Conservation (phyloP, 2,888 invertebrate genomes). For the Coleophora deauratella region DNA sequence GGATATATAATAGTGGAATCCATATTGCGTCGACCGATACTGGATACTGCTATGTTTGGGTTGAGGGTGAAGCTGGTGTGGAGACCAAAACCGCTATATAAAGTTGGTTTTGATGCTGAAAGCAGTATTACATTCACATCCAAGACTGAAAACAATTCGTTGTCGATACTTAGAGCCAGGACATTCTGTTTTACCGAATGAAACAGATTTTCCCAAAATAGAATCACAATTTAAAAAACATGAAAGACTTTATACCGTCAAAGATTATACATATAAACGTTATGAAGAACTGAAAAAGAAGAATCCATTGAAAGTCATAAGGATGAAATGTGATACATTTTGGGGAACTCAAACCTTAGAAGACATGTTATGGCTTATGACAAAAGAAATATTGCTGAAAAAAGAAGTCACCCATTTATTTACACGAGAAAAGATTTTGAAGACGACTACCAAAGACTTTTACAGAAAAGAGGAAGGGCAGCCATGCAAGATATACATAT, state of each 20-base stretch:
- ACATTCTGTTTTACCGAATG: conserved; percentile 4
- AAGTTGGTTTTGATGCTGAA: conserved; percentile 5
- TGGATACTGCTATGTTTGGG: conserved; percentile 12
- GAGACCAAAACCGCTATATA: conserved; percentile 7
- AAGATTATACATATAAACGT: conserved; percentile 1
- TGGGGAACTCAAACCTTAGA: conserved; percentile 1
- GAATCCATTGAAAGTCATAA: conserved; percentile 2
- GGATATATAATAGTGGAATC: conserved; percentile 15
- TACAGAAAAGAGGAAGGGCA: conserved; percentile 3
- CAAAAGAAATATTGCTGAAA: conserved; percentile 6
- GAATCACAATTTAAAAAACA: conserved; percentile 1
- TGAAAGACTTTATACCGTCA: neutral
- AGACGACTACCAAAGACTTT: neutral
- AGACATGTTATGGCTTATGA: conserved; percentile 2
- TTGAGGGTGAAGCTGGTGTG: conserved; percentile 15
- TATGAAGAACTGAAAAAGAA: neutral
- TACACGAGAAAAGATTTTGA: neutral
- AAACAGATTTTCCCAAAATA: conserved; percentile 5
- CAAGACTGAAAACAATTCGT: neutral
- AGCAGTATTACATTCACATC: neutral
- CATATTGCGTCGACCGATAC: conserved; percentile 10
- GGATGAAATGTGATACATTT: conserved; percentile 3
- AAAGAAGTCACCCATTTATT: conserved; percentile 1
- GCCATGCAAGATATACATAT: too few relatives aligned
- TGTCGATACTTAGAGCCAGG: conserved; percentile 1